These are phyloP conservation scores for Mellilla xanthometata DNA, from an alignment of 2,888 invertebrate species.

Conservation along the genomic window DNA sequence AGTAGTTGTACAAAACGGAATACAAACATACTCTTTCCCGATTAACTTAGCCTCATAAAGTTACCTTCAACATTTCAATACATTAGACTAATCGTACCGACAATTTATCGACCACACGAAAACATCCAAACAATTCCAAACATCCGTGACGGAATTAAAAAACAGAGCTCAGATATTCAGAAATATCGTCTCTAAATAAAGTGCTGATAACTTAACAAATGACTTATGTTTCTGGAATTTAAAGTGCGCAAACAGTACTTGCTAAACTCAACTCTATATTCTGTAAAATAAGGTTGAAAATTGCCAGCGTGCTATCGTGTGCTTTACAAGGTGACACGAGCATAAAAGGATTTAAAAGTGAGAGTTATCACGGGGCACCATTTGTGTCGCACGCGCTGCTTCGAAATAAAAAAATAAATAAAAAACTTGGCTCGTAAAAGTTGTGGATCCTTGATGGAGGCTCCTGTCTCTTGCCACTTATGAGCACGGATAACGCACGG, in stretches of 20 bases:
- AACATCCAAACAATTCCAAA: conserved; percentile 49
- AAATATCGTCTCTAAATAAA: conserved; percentile 76
- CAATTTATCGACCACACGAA: conserved; percentile 43
- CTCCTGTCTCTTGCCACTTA: conserved; percentile 59
- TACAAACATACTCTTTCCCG: no score
- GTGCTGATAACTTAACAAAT: conserved; percentile 80
- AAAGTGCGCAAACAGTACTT: conserved; percentile 42
- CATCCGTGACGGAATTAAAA: conserved; percentile 53
- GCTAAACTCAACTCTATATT: conserved; percentile 33
- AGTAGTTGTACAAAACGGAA: no score
- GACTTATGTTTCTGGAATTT: conserved; percentile 79
- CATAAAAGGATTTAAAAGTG: conserved; percentile 77
- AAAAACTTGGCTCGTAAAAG: conserved; percentile 56
- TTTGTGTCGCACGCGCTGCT: conserved; percentile 78
- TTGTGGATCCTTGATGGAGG: conserved; percentile 54
- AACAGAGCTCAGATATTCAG: conserved; percentile 63
- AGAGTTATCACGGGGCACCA: conserved; percentile 80
- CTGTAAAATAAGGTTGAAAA: conserved; percentile 35
- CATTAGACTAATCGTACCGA: conserved; percentile 37
- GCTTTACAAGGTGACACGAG: conserved; percentile 60
- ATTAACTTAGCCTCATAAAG: neutral
- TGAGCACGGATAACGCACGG: conserved; percentile 44
- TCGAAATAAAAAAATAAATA: conserved; percentile 50
- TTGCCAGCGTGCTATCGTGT: conserved; percentile 34
- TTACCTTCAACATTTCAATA: conserved; percentile 20